phyloP scores from a whole-genome alignment of 2,888 invertebrate species.

The Ischnura elegans region DNA sequence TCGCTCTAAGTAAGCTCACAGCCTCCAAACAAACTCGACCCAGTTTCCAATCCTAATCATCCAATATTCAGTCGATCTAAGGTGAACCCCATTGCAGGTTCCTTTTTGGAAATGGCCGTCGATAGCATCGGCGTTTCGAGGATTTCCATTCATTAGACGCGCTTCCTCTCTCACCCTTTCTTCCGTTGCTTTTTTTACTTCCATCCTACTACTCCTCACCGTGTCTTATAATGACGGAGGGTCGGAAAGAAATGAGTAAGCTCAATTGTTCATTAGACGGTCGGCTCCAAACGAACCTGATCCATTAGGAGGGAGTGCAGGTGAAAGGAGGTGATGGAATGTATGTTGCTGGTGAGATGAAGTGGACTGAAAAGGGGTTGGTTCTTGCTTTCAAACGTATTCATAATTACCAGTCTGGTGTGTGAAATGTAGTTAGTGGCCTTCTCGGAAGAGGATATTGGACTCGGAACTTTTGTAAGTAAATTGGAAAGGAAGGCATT shows the following conservation, averaged over 20 bases:
- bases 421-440: too few relatives aligned
- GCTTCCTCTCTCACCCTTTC: background rate
- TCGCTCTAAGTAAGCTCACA: background rate
- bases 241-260: background rate
- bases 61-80: conserved; percentile 38
- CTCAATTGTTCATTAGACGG: background rate
- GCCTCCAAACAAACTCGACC: background rate
- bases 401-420: too few relatives aligned
- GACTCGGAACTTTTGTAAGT: too few relatives aligned
- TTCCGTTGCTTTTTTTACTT: background rate
- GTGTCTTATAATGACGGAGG: background rate
- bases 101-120: background rate
- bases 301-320: background rate
- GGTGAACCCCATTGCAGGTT: background rate
- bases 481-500: too few relatives aligned
- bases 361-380: too few relatives aligned
- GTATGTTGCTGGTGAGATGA: too few relatives aligned
- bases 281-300: background rate
- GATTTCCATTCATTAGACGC: conserved; percentile 35
- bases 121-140: background rate
- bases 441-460: too few relatives aligned
- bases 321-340: too few relatives aligned
- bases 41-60: conserved; percentile 18
- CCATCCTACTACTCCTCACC: background rate
- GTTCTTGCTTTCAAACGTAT: too few relatives aligned